phyloP scores from a whole-genome alignment of 2,113 vertebrate genomes.

The Leptodactylus fuscus region DNA sequence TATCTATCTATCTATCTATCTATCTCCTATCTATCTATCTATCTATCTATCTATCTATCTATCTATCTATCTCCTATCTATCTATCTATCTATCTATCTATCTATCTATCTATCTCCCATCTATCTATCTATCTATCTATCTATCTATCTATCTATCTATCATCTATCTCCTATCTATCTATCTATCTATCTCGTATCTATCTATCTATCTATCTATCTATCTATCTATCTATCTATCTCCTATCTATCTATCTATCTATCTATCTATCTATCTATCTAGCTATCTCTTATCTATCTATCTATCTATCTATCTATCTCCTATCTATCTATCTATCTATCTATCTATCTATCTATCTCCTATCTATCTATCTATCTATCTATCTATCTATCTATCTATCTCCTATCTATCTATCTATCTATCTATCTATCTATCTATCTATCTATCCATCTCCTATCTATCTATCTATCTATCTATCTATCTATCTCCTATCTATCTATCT shows the following conservation, averaged over 20 bases:
- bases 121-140: no score
- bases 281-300: conserved; percentile 20
- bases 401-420: conserved; percentile 6
- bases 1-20: no score
- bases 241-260: conserved; percentile 4
- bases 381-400: conserved; percentile 12
- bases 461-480: conserved; percentile 19
- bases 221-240: conserved; percentile 12
- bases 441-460: neutral
- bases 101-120: no score
- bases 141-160: no score
- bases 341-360: no score
- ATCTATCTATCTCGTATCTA: neutral
- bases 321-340: conserved; percentile 17
- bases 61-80: neutral
- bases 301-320: conserved; percentile 5
- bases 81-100: no score
- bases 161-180: neutral
- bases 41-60: neutral
- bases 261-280: no score
- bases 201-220: conserved; percentile 7
- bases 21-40: no score
- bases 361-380: no score
- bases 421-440: conserved; percentile 1
- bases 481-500: conserved; percentile 14